phyloP scores from a whole-genome alignment of 1,140 invertebrate species.

The Eurosta solidaginis region DNA sequence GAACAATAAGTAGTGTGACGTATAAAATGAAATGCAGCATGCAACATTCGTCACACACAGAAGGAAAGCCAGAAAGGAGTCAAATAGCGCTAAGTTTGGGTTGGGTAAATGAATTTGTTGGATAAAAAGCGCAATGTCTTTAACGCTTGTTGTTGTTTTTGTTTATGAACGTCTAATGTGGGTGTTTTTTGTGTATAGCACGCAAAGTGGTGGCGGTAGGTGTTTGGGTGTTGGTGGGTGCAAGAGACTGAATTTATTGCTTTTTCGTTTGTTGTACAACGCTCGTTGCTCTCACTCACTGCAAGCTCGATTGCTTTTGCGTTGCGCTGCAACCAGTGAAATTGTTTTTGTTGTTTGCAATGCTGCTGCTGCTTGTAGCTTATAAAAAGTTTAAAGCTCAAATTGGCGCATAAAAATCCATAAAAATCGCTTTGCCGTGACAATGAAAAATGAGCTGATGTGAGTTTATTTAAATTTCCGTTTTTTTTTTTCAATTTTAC shows the following conservation, averaged over 20 bases:
- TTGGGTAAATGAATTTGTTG: too few species aligned
- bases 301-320: background rate
- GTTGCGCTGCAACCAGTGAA: background rate
- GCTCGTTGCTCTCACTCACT: background rate
- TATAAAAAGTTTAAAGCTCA: slow-evolving; percentile 21
- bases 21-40: background rate
- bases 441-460: background rate
- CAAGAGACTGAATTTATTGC: background rate
- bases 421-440: slow-evolving; percentile 24
- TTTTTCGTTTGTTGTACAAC: background rate
- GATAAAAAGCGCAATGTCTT: too few species aligned
- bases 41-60: slow-evolving; percentile 17
- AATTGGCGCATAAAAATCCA: slow-evolving; percentile 24
- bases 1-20: background rate
- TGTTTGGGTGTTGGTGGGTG: background rate
- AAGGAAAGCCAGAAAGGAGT: background rate
- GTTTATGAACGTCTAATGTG: too few species aligned
- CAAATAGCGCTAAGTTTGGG: too few species aligned
- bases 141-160: too few species aligned
- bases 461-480: too few species aligned
- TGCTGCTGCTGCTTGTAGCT: too few species aligned
- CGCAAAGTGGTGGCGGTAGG: background rate
- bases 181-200: background rate
- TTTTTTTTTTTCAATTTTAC: background rate
- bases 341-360: background rate